These are phyloP conservation scores for Erinaceus europaeus DNA, from an alignment of 2,113 vertebrate species.

Conservation along the genomic window DNA sequence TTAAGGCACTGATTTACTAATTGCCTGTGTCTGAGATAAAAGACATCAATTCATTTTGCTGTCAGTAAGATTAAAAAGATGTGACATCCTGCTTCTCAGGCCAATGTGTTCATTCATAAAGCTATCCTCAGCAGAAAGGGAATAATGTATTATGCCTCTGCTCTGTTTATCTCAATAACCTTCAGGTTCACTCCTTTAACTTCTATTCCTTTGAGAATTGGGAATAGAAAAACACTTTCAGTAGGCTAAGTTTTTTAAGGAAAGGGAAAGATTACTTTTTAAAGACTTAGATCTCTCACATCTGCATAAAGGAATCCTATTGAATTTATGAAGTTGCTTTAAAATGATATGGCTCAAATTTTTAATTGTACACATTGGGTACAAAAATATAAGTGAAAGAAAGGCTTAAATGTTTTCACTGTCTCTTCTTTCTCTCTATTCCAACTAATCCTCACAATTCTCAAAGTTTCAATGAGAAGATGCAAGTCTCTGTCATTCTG, in stretches of 20 bases:
- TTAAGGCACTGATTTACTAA: conserved; percentile 46
- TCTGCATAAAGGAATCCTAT: background rate
- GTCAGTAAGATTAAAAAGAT: conserved; percentile 35
- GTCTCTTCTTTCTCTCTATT: background rate
- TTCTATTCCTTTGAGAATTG: background rate
- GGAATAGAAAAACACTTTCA: background rate
- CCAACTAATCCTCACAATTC: background rate
- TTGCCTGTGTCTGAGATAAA: conserved; percentile 28
- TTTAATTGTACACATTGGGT: conserved; percentile 9
- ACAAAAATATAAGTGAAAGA: background rate
- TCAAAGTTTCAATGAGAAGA: background rate
- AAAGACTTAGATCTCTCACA: background rate
- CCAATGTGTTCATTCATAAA: background rate
- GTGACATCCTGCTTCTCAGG: background rate
- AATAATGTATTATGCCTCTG: background rate
- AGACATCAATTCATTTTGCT: conserved; percentile 30
- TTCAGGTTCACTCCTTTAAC: background rate
- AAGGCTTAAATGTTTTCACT: background rate
- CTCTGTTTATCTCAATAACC: background rate
- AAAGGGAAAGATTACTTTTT: conserved; percentile 9
- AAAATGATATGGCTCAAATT: background rate
- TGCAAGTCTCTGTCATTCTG: background rate
- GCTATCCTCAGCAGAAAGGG: background rate
- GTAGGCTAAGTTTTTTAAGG: background rate
- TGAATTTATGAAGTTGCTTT: background rate